Base-by-base conservation (phyloP, 1,140 invertebrate species). In the Neocloeon triangulifer region DNA sequence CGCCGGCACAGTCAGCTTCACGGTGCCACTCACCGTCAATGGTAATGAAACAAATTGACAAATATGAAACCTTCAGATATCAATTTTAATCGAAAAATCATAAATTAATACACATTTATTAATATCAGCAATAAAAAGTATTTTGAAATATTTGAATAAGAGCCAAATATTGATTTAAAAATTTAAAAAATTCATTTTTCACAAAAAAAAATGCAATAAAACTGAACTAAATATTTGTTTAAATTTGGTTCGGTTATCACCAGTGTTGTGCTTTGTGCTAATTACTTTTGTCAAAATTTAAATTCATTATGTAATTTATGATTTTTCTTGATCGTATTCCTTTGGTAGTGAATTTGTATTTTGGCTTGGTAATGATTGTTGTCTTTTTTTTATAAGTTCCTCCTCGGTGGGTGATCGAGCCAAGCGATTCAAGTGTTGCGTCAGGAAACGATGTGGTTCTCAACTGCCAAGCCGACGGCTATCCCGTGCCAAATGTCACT, bases 401-500 rank as follows among this genome's bases (percentile, higher is more conserved):
- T 7, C 85, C 86, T 9, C 66, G 74, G 44, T 95, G 88, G 88
- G 66, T 81, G 2, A 59, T 82, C 36, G 82, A 91, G 47, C 88
- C 86, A 0, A 62, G 69, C 41, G 82, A 94, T 45, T 66, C 76
- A 4, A 81, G 73, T 38, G 81, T 82, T 3, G 73, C 84, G 3
- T 71, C 82, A 4, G 78, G 79, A 2, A 69, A 82, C 45, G 71
- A 76, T 39, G 66, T 86, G 10, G 68, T 69, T 5, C 54, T 95
- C 1, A 73, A 91, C 46, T 95, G 88, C 44, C 77, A 85, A 52
- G 84, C 85, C 1, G 73, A 78, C 33, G 89, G 88, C 2, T 85
- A 86, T 45, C 88, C 88, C 1, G 69, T 71, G 30, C 86, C 88
- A 0, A 65, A 60, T 2, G 75, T 91, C 12, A 76, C 73, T 5